A percentile compares a stretch with the other conserved stretches of the same genome.
phyloP scores from a whole-genome alignment of 2,797 vertebrate species.

The Numenius phaeopus region DNA sequence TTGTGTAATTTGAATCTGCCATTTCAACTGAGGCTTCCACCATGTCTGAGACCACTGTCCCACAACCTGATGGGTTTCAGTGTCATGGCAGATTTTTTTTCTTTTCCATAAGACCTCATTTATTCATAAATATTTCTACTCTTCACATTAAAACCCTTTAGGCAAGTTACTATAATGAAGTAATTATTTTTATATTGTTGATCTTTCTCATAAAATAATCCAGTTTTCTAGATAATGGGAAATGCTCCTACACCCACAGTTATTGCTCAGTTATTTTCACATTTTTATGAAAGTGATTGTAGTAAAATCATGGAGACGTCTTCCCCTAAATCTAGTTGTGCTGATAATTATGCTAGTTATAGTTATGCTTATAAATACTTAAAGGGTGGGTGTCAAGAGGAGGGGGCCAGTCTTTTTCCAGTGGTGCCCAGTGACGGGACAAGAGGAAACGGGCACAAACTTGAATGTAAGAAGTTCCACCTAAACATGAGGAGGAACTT shows the following conservation, averaged over 20 bases:
- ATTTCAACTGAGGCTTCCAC: not conserved
- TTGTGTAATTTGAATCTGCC: not conserved
- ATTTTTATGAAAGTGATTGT: not conserved
- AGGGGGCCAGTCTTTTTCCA: too few species aligned
- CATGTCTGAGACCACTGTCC: not conserved
- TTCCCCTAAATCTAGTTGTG: not conserved
- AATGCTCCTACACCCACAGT: not conserved
- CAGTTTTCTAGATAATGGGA: not conserved
- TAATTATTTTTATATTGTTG: not conserved
- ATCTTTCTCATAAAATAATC: not conserved
- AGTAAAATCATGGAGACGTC: not conserved
- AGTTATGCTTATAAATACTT: too few species aligned
- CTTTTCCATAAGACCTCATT: not conserved
- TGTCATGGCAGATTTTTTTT: not conserved
- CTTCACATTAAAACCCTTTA: not conserved
- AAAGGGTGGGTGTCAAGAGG: too few species aligned
- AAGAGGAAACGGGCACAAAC: too few species aligned
- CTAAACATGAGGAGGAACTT: too few species aligned
- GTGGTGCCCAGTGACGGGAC: too few species aligned
- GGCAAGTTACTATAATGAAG: not conserved
- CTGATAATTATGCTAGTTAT: not conserved
- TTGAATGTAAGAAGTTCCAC: too few species aligned
- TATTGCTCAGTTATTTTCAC: not conserved
- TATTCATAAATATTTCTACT: not conserved
- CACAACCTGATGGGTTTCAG: not conserved